Percentiles rank a stretch among this genome's conserved stretches.
Conservation (phyloP, 2,797 vertebrate species). For the Sebastes hubbsi region DNA sequence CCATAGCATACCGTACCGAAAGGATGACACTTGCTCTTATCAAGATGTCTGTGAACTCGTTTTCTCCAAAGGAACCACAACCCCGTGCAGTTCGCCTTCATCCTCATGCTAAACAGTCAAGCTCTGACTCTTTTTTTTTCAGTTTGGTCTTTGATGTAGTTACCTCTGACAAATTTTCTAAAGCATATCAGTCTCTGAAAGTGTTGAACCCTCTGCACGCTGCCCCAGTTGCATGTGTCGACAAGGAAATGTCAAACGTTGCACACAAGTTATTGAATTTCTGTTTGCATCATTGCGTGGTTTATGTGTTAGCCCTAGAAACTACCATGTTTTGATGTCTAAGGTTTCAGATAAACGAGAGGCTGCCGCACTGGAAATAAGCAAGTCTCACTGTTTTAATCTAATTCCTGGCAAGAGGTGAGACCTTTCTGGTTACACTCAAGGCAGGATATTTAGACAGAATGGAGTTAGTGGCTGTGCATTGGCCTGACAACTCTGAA, state of each 20-base stretch:
- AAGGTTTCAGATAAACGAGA: constrained; percentile 32
- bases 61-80: neutral
- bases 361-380: constrained; percentile 30
- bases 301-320: neutral
- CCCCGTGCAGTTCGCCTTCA: neutral
- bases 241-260: constrained; percentile 7
- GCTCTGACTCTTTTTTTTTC: neutral
- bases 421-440: constrained; percentile 38
- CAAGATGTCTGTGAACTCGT: neutral
- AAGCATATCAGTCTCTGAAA: neutral
- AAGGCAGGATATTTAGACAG: constrained; percentile 34
- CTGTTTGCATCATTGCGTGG: neutral
- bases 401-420: constrained; percentile 17
- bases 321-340: constrained; percentile 22
- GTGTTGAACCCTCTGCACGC: neutral
- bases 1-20: constrained; percentile 2
- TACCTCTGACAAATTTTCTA: neutral
- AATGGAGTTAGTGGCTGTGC: constrained; percentile 17
- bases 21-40: constrained; percentile 29
- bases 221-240: neutral
- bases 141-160: neutral
- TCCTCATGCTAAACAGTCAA: neutral
- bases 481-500: constrained; percentile 28
- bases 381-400: constrained; percentile 15
- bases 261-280: neutral